Evolutionary conservation across 2,113 vertebrate species (phyloP).

Genomic region (Melanocharis versteri): DNA sequence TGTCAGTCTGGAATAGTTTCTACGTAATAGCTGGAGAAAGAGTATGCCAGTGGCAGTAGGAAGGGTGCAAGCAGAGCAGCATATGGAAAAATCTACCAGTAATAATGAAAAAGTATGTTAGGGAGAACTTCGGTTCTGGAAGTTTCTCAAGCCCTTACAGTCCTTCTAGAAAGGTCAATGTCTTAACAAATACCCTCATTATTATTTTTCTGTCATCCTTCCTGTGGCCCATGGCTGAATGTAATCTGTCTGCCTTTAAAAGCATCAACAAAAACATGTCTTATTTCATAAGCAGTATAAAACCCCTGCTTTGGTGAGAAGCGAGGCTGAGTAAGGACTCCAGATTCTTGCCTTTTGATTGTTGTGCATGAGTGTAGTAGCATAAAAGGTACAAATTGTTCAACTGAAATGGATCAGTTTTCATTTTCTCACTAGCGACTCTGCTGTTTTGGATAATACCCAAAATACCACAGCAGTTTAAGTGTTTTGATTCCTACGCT

Average conservation of each 20-base stretch:
- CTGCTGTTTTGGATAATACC: conserved; percentile 39
- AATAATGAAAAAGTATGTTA: not conserved
- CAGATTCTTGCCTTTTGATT: conserved; percentile 20
- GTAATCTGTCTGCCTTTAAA: not conserved
- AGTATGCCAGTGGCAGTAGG: not conserved
- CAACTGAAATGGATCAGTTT: conserved; percentile 39
- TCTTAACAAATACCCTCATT: not conserved
- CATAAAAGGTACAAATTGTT: conserved; percentile 52
- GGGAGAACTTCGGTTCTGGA: not conserved
- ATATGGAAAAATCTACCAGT: not conserved
- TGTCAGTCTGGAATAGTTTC: not conserved
- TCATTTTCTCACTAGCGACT: conserved; percentile 19
- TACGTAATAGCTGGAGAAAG: not conserved
- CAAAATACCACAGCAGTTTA: conserved; percentile 55
- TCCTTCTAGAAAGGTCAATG: not conserved
- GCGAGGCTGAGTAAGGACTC: not conserved
- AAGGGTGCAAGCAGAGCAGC: not conserved
- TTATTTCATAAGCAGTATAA: conserved; percentile 2
- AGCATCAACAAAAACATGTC: not conserved
- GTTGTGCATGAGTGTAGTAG: not conserved
- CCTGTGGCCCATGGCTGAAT: not conserved
- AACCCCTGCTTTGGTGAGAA: not conserved
- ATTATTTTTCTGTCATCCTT: not conserved
- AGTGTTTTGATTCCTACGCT: conserved; percentile 25
- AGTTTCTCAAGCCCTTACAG: not conserved